Evolutionary conservation across 2,888 invertebrate species (phyloP).

Genomic region (Entomobrya proxima): DNA sequence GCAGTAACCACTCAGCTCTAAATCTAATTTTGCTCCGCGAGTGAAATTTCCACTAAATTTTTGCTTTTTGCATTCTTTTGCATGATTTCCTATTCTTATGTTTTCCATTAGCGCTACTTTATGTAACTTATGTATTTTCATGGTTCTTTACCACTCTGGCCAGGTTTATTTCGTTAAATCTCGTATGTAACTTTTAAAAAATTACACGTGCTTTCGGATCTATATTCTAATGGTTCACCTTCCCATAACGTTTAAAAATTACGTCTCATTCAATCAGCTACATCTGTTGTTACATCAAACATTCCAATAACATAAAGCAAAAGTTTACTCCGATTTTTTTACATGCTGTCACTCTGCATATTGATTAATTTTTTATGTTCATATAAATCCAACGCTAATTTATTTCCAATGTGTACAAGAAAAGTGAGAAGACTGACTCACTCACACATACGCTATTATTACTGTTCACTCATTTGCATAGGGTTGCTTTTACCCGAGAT

Average conservation of each 20-base stretch:
- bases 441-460: not conserved
- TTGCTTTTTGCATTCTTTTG: too few species aligned
- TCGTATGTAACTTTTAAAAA: too few species aligned
- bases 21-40: too few species aligned
- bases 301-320: not conserved
- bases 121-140: too few species aligned
- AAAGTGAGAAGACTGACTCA: constrained; percentile 1
- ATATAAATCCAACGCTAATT: constrained; percentile 22
- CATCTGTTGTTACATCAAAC: not conserved
- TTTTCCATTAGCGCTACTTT: too few species aligned
- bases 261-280: not conserved
- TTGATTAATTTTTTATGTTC: not conserved
- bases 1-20: too few species aligned
- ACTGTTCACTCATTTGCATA: constrained; percentile 56
- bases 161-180: too few species aligned
- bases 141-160: too few species aligned
- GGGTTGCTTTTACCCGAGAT: not conserved
- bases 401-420: constrained; percentile 43
- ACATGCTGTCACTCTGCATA: not conserved
- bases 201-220: too few species aligned
- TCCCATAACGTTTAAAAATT: not conserved
- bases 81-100: too few species aligned
- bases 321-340: not conserved
- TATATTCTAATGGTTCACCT: too few species aligned
- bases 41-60: too few species aligned